Conservation (phyloP, 2,888 invertebrate species). For the Chymomyza fuscimana region DNA sequence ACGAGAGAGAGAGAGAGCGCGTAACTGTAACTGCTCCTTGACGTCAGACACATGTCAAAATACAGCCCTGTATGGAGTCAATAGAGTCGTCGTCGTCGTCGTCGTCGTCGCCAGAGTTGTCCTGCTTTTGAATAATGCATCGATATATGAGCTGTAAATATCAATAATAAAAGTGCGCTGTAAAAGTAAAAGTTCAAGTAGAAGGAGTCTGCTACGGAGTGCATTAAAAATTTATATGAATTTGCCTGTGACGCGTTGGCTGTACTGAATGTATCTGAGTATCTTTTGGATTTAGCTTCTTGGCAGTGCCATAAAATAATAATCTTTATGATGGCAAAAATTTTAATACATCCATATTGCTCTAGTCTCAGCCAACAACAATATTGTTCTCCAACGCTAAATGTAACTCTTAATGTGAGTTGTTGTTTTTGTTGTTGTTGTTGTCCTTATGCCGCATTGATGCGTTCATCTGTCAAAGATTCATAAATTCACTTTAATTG, state of each 20-base stretch:
- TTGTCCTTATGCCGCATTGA: slow-evolving; percentile 37
- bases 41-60: slow-evolving; percentile 61
- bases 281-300: slow-evolving; percentile 20
- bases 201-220: slow-evolving; percentile 38
- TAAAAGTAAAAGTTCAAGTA: slow-evolving; percentile 32
- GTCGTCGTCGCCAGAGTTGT: slow-evolving; percentile 18
- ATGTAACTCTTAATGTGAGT: background rate
- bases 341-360: slow-evolving; percentile 47
- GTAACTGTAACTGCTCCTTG: slow-evolving; percentile 49
- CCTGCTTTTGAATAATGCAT: slow-evolving; percentile 65
- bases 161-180: slow-evolving; percentile 73
- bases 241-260: slow-evolving; percentile 64
- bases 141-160: slow-evolving; percentile 64
- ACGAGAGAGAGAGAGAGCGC: no score
- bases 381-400: slow-evolving; percentile 45
- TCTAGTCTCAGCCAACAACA: slow-evolving; percentile 40
- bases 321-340: slow-evolving; percentile 75
- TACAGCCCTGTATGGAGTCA: slow-evolving; percentile 5
- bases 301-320: slow-evolving; percentile 72
- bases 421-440: background rate
- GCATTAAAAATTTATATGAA: slow-evolving; percentile 77
- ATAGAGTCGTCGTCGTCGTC: background rate
- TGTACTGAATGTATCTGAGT: slow-evolving; percentile 32
- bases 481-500: slow-evolving; percentile 73
- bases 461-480: slow-evolving; percentile 60